phyloP scores from a whole-genome alignment of 2,888 invertebrate species.

The Sphecodes monilicornis region DNA sequence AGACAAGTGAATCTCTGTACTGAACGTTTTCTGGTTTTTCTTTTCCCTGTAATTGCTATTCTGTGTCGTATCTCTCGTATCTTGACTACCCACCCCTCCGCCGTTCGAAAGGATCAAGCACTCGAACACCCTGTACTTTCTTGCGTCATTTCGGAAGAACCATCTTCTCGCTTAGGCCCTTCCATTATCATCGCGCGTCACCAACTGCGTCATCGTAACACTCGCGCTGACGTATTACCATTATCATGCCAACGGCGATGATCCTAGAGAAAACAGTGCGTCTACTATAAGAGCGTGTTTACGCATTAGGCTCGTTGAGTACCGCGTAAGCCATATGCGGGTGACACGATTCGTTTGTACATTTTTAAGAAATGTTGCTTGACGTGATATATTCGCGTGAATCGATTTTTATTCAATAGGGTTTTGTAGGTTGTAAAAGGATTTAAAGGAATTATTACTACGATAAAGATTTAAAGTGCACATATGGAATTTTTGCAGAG shows the following conservation, averaged over 20 bases:
- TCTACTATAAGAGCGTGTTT: neutral
- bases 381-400: neutral
- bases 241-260: neutral
- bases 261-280: neutral
- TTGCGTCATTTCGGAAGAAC: neutral
- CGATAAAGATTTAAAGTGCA: too few species aligned
- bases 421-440: neutral
- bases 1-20: constrained; percentile 42
- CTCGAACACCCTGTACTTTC: constrained; percentile 18
- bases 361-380: neutral
- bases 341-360: neutral
- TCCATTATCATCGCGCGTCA: constrained; percentile 4
- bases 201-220: constrained; percentile 1
- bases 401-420: neutral
- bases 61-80: constrained; percentile 20
- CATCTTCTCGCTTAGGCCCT: constrained; percentile 19
- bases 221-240: neutral
- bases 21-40: constrained; percentile 33
- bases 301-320: neutral
- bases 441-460: too few species aligned
- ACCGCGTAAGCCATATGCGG: neutral
- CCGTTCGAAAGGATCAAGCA: constrained; percentile 27
- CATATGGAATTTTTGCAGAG: too few species aligned
- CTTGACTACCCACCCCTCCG: neutral
- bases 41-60: constrained; percentile 15